Base-by-base conservation (phyloP, 2,888 invertebrate genomes). In the Drosophila paranaensis region DNA sequence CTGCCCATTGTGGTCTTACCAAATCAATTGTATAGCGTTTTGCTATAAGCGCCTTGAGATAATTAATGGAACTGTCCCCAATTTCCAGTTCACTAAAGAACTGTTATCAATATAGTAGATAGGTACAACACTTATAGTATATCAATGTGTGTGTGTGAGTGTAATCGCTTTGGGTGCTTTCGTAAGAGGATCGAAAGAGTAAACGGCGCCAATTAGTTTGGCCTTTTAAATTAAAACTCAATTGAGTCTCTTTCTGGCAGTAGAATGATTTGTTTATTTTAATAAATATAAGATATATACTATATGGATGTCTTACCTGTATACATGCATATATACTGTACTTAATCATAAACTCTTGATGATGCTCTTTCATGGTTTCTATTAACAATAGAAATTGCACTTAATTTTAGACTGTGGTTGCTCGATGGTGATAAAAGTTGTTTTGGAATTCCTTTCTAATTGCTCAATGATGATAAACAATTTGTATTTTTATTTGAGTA, bases 171-270 rank as follows among this genome's bases (percentile, higher is more conserved):
- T 48, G 27, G 39, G 42, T n/a, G 37, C 4, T 48, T 58, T 45
- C 27, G 10, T 42, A 73, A 61, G 46, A 30, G 50, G 50, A 45
- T 62, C 55, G 39, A 30, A 67, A 10, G 13, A 14, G 25, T 45
- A 57, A 39, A 45, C 25, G 37, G 20, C 53, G 46, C 40, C 68
- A 68, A 69, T 58, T 58, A 54, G 37, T 39, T 71, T 9, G 39
- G 50, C 37, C 20, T 50, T 39, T 14, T 14, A 50, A 70, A 43
- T 70, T 55, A 40, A 58, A 27, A 14, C 42, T 30, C 13, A 69
- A 60, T 69, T 43, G n/a, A 48, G 25, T 69, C 48, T 60, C 30
- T 35, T 37, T n/a, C 25, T 6, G 27, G 9, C 16, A 45, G 14
- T 25, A 14, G 8, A 40, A 27, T 65, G 27, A 20, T 27, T 27